Conservation (phyloP, 2,797 vertebrate species). For the Rhabdomys pumilio region DNA sequence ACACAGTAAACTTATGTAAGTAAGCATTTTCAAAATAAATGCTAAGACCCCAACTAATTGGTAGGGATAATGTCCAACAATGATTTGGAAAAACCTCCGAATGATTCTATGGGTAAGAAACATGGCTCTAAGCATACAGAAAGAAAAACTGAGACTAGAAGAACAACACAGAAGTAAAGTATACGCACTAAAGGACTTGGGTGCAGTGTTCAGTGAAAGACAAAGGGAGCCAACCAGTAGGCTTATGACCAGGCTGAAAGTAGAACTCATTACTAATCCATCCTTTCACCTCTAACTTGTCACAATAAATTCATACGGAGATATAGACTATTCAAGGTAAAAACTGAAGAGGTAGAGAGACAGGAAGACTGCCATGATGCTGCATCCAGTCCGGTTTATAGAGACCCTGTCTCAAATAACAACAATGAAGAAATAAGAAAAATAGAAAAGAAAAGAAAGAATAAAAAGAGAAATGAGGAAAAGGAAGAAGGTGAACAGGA, state of each 20-base stretch:
- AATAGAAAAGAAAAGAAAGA: neutral
- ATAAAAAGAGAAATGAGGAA: neutral
- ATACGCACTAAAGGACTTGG: neutral
- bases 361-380: neutral
- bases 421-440: neutral
- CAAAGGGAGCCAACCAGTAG: neutral
- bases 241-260: neutral
- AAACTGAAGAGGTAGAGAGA: neutral
- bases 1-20: slow-evolving; percentile 3
- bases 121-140: neutral
- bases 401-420: neutral
- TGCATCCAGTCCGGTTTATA: neutral
- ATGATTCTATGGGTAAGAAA: slow-evolving; percentile 50
- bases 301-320: slow-evolving; percentile 33
- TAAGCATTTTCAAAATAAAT: slow-evolving; percentile 51
- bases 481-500: neutral
- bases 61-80: neutral
- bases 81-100: slow-evolving; percentile 20
- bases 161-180: neutral
- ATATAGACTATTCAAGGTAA: neutral
- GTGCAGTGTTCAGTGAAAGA: neutral
- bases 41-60: neutral
- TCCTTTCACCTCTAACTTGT: slow-evolving; percentile 23
- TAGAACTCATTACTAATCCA: neutral
- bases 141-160: neutral